Evolutionary conservation across 92 coral and sea anemone genomes (phyloP).

Genomic region (Epizoanthus scotinus): DNA sequence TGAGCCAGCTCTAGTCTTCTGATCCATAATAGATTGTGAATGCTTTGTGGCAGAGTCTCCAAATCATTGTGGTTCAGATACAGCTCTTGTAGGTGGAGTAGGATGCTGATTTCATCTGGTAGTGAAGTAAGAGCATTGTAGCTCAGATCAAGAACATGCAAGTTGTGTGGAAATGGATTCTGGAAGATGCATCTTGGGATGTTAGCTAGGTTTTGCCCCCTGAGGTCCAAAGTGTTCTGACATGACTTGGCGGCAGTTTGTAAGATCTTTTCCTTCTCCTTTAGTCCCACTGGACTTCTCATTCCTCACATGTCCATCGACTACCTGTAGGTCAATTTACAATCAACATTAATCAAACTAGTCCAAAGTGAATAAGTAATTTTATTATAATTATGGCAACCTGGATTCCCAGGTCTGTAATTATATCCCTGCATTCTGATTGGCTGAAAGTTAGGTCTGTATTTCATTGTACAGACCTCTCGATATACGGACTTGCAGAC

Average conservation of each 20-base stretch:
- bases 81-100: conserved; percentile 62
- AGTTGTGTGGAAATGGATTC: conserved; percentile 52
- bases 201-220: conserved; percentile 63
- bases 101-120: conserved; percentile 57
- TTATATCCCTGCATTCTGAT: too few species aligned
- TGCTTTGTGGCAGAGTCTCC: conserved; percentile 53
- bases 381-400: too few species aligned
- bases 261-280: conserved; percentile 70
- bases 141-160: conserved; percentile 69
- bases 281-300: conserved; percentile 80
- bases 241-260: conserved; percentile 78
- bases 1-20: conserved; percentile 69
- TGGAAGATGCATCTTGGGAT: conserved; percentile 56
- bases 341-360: too few species aligned
- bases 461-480: too few species aligned
- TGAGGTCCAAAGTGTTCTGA: conserved; percentile 62
- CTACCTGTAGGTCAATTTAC: conserved; percentile 4
- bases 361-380: too few species aligned
- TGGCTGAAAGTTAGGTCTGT: too few species aligned
- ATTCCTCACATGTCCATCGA: conserved; percentile 54
- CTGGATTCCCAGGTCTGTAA: too few species aligned
- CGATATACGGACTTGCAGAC: too few species aligned
- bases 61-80: conserved; percentile 63
- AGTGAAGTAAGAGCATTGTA: conserved; percentile 61
- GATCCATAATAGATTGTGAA: conserved; percentile 46